Conservation (phyloP, 2,113 vertebrate genomes). For the Proterorhinus semilunaris region DNA sequence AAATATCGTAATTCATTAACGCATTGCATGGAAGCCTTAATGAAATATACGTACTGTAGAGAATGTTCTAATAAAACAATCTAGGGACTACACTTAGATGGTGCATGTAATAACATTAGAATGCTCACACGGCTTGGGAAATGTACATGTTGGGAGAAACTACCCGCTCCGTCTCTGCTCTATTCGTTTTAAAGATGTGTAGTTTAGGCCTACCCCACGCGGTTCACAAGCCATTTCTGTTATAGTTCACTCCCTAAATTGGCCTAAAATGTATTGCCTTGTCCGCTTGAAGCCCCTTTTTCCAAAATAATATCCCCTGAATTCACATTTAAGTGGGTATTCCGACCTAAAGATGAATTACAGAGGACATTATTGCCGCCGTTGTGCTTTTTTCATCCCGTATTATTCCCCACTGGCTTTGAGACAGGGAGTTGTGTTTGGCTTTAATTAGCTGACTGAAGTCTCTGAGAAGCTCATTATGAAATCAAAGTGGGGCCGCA, state of each 20-base stretch:
- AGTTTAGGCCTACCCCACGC: not conserved
- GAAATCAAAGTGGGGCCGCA: slow-evolving; percentile 52
- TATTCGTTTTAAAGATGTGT: not conserved
- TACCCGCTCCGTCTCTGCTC: not conserved
- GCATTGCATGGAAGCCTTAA: no score
- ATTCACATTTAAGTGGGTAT: slow-evolving; percentile 4
- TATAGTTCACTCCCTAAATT: not conserved
- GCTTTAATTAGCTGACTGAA: slow-evolving; percentile 62
- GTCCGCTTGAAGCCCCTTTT: not conserved
- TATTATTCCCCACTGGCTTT: slow-evolving; percentile 33
- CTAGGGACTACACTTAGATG: not conserved
- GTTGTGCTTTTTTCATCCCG: slow-evolving; percentile 26
- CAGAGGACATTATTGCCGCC: slow-evolving; percentile 40
- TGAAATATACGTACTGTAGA: not conserved
- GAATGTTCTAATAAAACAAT: not conserved
- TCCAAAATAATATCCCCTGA: not conserved
- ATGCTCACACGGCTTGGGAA: not conserved
- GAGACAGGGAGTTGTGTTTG: slow-evolving; percentile 60
- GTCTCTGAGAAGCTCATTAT: slow-evolving; percentile 57
- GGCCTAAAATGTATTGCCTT: not conserved
- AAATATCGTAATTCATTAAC: no score
- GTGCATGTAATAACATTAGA: not conserved
- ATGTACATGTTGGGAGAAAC: not conserved
- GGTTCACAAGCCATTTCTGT: not conserved
- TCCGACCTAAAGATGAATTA: slow-evolving; percentile 50